phyloP scores from a whole-genome alignment of 2,797 vertebrate genomes.

The Schizopygopsis malacanthus region DNA sequence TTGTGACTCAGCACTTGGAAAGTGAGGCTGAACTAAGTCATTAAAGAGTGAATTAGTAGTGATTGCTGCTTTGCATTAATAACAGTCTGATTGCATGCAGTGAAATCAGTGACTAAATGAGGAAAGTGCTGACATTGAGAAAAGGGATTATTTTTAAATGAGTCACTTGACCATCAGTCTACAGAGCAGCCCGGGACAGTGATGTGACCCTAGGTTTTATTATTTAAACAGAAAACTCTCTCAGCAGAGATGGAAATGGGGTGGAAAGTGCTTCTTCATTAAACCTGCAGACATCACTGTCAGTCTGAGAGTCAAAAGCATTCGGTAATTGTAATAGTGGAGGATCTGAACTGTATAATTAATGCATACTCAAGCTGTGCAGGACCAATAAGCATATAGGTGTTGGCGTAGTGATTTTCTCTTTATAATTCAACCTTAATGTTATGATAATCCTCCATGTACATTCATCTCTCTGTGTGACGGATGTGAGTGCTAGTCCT shows the following conservation, averaged over 20 bases:
- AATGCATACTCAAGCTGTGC: neutral
- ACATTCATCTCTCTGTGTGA: neutral
- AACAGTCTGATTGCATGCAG: neutral
- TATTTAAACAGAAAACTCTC: conserved; percentile 3
- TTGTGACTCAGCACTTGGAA: neutral
- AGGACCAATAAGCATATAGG: neutral
- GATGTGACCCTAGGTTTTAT: neutral
- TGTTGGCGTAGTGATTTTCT: neutral
- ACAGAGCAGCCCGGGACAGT: neutral
- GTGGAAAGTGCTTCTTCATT: conserved; percentile 19
- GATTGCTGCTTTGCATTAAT: conserved; percentile 5
- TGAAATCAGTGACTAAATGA: conserved; percentile 11
- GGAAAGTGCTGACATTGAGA: neutral
- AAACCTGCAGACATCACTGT: conserved; percentile 18
- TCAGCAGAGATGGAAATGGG: conserved; percentile 24
- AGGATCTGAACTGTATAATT: neutral
- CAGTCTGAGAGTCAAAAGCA: neutral
- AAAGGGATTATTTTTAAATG: neutral
- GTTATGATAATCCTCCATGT: conserved; percentile 10
- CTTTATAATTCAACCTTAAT: conserved; percentile 11
- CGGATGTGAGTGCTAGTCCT: neutral
- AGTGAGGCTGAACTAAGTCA: neutral
- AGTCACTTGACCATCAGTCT: neutral
- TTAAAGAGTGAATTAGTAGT: neutral
- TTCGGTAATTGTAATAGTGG: neutral